phyloP scores from a whole-genome alignment of 2,113 vertebrate species.

The Anguilla rostrata region DNA sequence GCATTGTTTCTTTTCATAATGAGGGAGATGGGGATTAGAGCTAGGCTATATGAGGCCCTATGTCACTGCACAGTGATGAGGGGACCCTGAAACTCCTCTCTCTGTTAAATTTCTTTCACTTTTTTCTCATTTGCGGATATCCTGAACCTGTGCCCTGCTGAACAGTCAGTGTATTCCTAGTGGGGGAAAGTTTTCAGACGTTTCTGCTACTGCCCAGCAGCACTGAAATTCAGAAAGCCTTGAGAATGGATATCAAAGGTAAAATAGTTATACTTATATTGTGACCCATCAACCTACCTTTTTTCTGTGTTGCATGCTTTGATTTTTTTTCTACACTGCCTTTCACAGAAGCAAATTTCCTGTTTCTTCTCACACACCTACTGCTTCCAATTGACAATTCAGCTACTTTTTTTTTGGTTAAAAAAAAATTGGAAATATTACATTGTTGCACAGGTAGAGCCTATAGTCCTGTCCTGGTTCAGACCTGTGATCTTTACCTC shows the following conservation, averaged over 20 bases:
- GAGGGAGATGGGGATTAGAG: slow-evolving; percentile 30
- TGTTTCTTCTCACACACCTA: background rate
- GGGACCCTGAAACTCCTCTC: slow-evolving; percentile 54
- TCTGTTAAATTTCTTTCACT: slow-evolving; percentile 60
- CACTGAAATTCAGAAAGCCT: slow-evolving; percentile 3
- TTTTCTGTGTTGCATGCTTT: background rate
- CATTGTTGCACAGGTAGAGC: background rate
- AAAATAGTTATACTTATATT: slow-evolving; percentile 24
- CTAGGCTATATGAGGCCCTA: slow-evolving; percentile 57
- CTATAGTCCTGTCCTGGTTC: background rate
- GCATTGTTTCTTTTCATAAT: background rate
- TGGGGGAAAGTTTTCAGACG: background rate
- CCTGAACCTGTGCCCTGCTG: background rate
- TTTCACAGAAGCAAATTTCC: background rate
- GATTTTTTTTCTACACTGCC: background rate
- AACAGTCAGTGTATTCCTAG: background rate
- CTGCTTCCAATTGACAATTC: background rate
- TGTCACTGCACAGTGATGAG: slow-evolving; percentile 58
- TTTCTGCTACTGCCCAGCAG: slow-evolving; percentile 18
- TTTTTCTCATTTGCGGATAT: background rate
- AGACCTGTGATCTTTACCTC: background rate
- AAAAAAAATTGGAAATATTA: no score
- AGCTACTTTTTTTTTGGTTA: background rate
- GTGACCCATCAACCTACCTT: slow-evolving; percentile 14
- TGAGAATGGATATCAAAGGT: slow-evolving; percentile 43